Evolutionary conservation across 2,797 vertebrate genomes (phyloP), one percentile per base, ranked within the genome.

Genomic region (Botia almorhae): DNA sequence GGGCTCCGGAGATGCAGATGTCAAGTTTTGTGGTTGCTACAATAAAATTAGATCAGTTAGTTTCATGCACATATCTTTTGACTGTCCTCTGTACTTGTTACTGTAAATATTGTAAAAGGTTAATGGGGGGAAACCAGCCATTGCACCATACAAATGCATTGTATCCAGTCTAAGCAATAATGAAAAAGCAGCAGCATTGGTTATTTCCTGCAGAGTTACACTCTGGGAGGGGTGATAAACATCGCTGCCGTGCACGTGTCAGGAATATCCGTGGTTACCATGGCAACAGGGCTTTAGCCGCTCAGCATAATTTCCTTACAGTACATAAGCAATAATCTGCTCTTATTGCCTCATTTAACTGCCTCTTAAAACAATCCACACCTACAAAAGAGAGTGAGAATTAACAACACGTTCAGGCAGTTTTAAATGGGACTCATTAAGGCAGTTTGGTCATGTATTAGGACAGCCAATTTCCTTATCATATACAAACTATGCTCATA

Each of bases 211-310:
- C 74, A 16, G n/a, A 58, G 4, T n/a, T 48, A 67, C 8, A 1
- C n/a, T 17, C 23, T 16, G 14, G 21, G 55, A 26, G 51, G 46
- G 46, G 50, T 10, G 21, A 36, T 1, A 48, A 61, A 55, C 63
- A 46, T 43, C 11, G 16, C n/a, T 16, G 76, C 53, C 10, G 6
- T 23, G 29, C 71, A 80, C 26, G 21, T 81, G 60, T 17, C 26
- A 46, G 67, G 72, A 89, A 88, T 86, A 85, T 81, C 74, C 81
- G 72, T 64, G 78, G 90, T 93, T 88, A 87, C 93, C 88, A 90
- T 90, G 89, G 92, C 83, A 91, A 93, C 92, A 88, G 82, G 80
- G 83, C 85, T 88, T 89, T 85, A 33, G 65, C 19, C 0, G 23
- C 48, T 55, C 7, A 16, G 33, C 63, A 39, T 53, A 46, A 53